These are phyloP conservation scores for Eilema griseolum DNA, from an alignment of 2,888 invertebrate species.

Conservation along the genomic window DNA sequence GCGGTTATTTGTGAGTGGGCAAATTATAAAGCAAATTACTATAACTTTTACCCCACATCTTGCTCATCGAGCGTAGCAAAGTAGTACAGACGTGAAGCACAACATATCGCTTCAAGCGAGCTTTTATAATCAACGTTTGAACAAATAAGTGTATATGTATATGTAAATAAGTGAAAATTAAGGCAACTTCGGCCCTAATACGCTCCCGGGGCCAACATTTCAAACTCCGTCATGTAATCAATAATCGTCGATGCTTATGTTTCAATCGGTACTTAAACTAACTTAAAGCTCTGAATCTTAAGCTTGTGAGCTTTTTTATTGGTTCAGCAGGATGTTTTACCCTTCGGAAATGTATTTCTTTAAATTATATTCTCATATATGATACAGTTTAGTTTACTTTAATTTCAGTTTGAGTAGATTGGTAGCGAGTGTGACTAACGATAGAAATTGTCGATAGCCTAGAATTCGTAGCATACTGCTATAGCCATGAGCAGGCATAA, in stretches of 20 bases:
- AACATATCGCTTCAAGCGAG: constrained; percentile 1
- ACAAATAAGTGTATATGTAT: too few relatives aligned
- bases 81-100: not conserved
- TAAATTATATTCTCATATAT: not conserved
- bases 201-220: not conserved
- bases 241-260: not conserved
- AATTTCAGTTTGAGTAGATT: too few relatives aligned
- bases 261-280: not conserved
- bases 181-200: not conserved
- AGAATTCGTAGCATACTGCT: too few relatives aligned
- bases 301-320: not conserved
- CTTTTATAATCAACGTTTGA: constrained; percentile 5
- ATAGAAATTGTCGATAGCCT: too few relatives aligned
- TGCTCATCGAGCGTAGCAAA: not conserved
- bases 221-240: constrained; percentile 9
- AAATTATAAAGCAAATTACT: not conserved
- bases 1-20: too few relatives aligned
- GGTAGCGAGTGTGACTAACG: too few relatives aligned
- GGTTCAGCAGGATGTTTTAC: not conserved
- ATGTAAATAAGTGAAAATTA: constrained; percentile 6
- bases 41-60: not conserved
- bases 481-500: too few relatives aligned
- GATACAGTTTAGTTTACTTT: not conserved
- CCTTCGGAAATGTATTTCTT: not conserved
- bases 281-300: constrained; percentile 1